Conservation (phyloP, 2,113 vertebrate species). For the Eurypyga helias region DNA sequence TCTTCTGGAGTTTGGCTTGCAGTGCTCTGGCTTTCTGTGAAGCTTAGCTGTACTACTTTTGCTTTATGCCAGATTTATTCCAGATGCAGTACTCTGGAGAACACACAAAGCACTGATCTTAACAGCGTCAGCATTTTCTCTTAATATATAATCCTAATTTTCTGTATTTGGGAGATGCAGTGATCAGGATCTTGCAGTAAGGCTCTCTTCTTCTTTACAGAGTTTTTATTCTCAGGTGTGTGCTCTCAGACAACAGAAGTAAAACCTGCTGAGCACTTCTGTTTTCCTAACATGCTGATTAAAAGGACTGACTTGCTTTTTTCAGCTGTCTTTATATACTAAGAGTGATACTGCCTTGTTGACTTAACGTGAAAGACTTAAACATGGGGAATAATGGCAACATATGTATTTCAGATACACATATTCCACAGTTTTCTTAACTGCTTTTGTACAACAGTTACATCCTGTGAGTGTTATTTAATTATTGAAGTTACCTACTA, state of each 20-base stretch:
- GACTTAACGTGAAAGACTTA: not conserved
- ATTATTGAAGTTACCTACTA: not conserved
- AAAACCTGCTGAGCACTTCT: not conserved
- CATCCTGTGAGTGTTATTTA: not conserved
- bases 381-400: not conserved
- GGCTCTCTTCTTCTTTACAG: not conserved
- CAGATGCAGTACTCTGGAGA: not conserved
- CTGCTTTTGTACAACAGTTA: not conserved
- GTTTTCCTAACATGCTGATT: not conserved
- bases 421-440: not conserved
- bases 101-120: not conserved
- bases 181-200: not conserved
- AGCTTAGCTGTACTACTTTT: slow-evolving; percentile 5
- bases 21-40: not conserved
- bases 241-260: not conserved
- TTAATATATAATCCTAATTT: not conserved
- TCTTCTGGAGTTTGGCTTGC: slow-evolving; percentile 17
- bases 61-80: not conserved
- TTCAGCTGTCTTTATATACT: too few relatives aligned
- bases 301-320: too few relatives aligned
- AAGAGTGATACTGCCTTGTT: not conserved
- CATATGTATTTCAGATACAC: not conserved
- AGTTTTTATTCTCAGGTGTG: not conserved
- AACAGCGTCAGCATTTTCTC: not conserved
- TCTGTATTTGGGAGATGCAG: not conserved